Conservation (phyloP, 2,113 vertebrate species). For the Oenanthe oenanthe region DNA sequence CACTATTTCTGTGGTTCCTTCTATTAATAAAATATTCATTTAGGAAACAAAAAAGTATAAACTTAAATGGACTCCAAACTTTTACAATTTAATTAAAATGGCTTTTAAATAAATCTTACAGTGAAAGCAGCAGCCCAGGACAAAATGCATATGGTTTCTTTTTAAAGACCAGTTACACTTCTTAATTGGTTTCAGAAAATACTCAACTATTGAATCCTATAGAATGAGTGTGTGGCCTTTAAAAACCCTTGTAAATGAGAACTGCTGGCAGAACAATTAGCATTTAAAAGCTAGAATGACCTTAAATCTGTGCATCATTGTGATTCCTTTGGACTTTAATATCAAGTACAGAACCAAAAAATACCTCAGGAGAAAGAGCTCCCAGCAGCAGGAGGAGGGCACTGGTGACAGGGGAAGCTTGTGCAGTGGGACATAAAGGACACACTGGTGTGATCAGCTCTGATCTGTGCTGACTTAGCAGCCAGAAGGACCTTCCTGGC, state of each 20-base stretch:
- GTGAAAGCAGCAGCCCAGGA: neutral
- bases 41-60: neutral
- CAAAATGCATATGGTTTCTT: slow-evolving; percentile 9
- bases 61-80: neutral
- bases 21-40: neutral
- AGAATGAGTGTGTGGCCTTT: slow-evolving; percentile 82
- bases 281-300: slow-evolving; percentile 87
- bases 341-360: slow-evolving; percentile 59
- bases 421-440: slow-evolving; percentile 87
- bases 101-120: neutral
- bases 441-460: slow-evolving; percentile 72
- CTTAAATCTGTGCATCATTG: slow-evolving; percentile 84
- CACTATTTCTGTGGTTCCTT: neutral
- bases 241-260: slow-evolving; percentile 83
- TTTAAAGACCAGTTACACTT: slow-evolving; percentile 23
- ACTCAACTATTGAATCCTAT: slow-evolving; percentile 71
- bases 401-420: slow-evolving; percentile 70
- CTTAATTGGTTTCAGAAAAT: slow-evolving; percentile 68
- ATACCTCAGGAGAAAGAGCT: slow-evolving; percentile 71
- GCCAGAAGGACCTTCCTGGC: slow-evolving; percentile 56
- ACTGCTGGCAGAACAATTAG: slow-evolving; percentile 89
- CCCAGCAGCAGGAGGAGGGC: slow-evolving; percentile 64
- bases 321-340: slow-evolving; percentile 82
- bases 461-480: slow-evolving; percentile 77
- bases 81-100: neutral